Evolutionary conservation across 2,888 invertebrate species (phyloP).

Genomic region (Orchesella flavescens): DNA sequence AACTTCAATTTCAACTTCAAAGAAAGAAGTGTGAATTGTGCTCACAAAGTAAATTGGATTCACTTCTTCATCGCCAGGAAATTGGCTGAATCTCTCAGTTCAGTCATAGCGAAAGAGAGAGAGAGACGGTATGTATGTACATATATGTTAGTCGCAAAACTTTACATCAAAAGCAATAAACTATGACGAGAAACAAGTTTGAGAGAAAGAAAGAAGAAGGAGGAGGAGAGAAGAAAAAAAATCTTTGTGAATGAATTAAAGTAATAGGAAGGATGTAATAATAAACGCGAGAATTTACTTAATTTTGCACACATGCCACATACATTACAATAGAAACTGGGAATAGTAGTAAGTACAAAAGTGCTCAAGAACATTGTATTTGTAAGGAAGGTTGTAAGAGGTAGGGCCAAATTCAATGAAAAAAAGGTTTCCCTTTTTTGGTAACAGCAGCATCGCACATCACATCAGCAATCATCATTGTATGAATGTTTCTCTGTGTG

Average conservation of each 20-base stretch:
- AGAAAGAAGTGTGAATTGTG: constrained; percentile 28
- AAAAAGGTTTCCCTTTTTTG: no score
- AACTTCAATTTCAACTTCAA: constrained; percentile 21
- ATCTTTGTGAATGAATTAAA: background rate
- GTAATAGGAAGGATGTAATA: background rate
- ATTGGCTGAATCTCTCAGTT: constrained; percentile 34
- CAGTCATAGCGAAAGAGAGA: background rate
- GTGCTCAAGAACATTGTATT: background rate
- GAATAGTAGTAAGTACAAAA: background rate
- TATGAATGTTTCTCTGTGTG: background rate
- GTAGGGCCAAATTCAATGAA: no score
- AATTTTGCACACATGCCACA: constrained; percentile 35
- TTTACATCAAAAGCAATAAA: background rate
- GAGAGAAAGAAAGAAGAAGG: background rate
- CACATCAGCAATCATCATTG: background rate
- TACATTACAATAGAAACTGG: background rate
- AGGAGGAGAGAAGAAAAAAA: no score
- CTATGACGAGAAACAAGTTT: background rate
- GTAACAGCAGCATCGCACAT: background rate
- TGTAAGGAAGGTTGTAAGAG: background rate
- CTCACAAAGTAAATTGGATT: constrained; percentile 46
- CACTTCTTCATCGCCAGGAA: constrained; percentile 30
- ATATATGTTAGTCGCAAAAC: background rate
- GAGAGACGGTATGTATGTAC: background rate
- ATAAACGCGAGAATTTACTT: constrained; percentile 18